Conservation (phyloP, 2,113 vertebrate species). For the Psettodes erumei region DNA sequence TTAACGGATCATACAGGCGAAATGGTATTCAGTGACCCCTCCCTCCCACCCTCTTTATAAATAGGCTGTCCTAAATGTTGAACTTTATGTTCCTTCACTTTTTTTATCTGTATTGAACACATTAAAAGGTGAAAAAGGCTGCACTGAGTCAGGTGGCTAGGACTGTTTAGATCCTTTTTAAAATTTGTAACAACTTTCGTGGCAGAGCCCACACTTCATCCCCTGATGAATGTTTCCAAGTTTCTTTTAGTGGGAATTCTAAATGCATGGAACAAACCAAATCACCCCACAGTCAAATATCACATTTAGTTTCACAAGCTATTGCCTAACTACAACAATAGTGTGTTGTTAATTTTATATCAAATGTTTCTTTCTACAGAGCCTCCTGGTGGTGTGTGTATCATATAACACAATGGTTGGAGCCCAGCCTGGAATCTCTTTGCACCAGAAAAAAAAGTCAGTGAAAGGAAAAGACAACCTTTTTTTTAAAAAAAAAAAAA, state of each 20-base stretch:
- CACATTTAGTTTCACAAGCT: background rate
- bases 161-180: background rate
- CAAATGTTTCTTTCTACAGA: slow-evolving; percentile 25
- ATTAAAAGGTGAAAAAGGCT: background rate
- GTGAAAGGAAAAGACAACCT: background rate
- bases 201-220: background rate
- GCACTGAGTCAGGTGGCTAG: background rate
- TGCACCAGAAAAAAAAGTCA: background rate
- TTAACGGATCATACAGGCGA: background rate
- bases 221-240: background rate
- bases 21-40: background rate
- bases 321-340: background rate
- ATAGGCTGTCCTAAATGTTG: background rate
- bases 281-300: background rate
- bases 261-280: background rate
- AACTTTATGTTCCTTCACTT: background rate
- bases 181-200: background rate
- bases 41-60: background rate
- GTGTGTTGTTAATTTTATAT: no score
- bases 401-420: background rate
- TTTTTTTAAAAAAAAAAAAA: no score
- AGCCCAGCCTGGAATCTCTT: slow-evolving; percentile 11
- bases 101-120: background rate
- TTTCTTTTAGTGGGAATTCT: background rate
- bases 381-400: background rate